Conservation (phyloP, 2,888 invertebrate species). For the Diarsia dahlii region DNA sequence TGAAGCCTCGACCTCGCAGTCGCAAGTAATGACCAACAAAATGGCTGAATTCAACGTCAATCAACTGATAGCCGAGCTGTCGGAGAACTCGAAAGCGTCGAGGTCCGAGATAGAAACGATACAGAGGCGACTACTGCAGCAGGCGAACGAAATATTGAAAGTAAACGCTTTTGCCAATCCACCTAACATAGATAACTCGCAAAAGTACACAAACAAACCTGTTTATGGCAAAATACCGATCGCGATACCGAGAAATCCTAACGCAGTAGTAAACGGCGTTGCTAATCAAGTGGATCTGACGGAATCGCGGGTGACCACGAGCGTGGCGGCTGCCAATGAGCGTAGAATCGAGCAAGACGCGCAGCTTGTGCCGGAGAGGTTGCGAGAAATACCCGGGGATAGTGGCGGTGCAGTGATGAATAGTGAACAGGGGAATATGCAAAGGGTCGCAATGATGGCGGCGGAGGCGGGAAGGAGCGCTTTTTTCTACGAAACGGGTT, state of each 20-base stretch:
- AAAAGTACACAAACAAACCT: constrained; percentile 80
- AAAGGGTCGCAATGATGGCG: constrained; percentile 85
- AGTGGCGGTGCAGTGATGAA: constrained; percentile 83
- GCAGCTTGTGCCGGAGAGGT: constrained; percentile 88
- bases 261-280: constrained; percentile 66
- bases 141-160: constrained; percentile 88
- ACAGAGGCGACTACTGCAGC: constrained; percentile 84
- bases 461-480: constrained; percentile 85
- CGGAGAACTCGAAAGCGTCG: constrained; percentile 86
- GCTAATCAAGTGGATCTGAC: constrained; percentile 72
- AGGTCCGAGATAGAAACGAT: constrained; percentile 87
- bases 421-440: constrained; percentile 84
- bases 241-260: constrained; percentile 76
- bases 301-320: constrained; percentile 69
- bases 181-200: constrained; percentile 80
- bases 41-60: constrained; percentile 86
- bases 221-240: constrained; percentile 82
- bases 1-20: constrained; percentile 67
- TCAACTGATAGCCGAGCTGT: constrained; percentile 86
- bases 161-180: constrained; percentile 86
- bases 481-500: constrained; percentile 92
- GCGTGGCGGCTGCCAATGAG: constrained; percentile 65
- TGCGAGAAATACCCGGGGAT: constrained; percentile 81
- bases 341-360: constrained; percentile 78
- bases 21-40: constrained; percentile 68